Evolutionary conservation across 2,888 invertebrate species (phyloP), one percentile per base, ranked within the genome.

Genomic region (Lamellibrachia columna): DNA sequence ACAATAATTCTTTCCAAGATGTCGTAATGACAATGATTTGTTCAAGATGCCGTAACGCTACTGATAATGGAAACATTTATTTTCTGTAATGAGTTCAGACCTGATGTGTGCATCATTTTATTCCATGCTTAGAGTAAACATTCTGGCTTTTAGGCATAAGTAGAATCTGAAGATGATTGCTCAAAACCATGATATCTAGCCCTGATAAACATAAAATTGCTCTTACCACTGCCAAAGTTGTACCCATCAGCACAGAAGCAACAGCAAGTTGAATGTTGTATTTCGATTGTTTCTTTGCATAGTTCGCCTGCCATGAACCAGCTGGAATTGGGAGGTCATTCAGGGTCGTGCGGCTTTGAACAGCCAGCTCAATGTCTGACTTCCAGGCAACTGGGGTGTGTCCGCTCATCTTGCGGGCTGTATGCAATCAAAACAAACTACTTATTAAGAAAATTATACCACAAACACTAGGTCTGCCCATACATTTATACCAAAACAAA

Each of bases 271-370:
- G 91, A 40, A 55, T 91, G 53, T 91, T 91, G 91, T 91, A 91
- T 53, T 91, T 91, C 53, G 91, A 1, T 53, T 91, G 91, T 53
- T 91, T 91, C 40, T 40, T 40, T 7, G 15, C 91, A 58, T 53
- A 91, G 55, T 55, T 53, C 15, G 91, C 91, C 55, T 91, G 53
- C 91, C 91, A 91, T 7, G 91, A 91, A 40, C 91, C 91, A n/a
- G 91, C 53, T 53, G 91, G 91, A 53, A 91, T 53, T 11, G 91
- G 91, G 52, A 55, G 55, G 55, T 91, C 53, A 53, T 91, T 91
- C 40, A 91, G 55, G 55, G 91, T 91, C 28, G 91, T 91, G 53
- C 55, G 15, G 22, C 53, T n/a, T 3, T 53, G n/a, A 7, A 53
- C 22, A 6, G 91, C 91, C 22, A 91, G 55, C 55, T 91, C 91